These are phyloP conservation scores for Campaea margaritaria DNA, from an alignment of 2,888 invertebrate genomes.

Conservation along the genomic window DNA sequence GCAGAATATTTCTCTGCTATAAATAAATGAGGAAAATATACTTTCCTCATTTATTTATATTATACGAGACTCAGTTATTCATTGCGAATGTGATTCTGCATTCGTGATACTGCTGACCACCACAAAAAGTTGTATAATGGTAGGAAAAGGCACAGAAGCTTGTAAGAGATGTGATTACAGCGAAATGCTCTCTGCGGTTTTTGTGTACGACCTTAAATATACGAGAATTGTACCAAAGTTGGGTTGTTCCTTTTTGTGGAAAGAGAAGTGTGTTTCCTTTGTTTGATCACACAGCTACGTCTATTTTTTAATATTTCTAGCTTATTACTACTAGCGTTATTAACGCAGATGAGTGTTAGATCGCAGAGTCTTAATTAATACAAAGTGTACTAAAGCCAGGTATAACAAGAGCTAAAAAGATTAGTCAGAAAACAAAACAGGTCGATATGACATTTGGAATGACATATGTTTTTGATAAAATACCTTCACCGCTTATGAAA, in stretches of 20 bases:
- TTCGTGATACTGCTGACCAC: conserved; percentile 40
- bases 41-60: conserved; percentile 13
- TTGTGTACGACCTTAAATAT: conserved; percentile 20
- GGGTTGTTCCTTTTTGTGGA: not conserved
- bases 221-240: conserved; percentile 26
- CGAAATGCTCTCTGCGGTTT: conserved; percentile 62
- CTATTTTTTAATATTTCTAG: too few relatives aligned
- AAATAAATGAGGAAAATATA: conserved; percentile 2
- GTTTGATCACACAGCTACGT: too few relatives aligned
- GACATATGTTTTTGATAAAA: too few relatives aligned
- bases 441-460: too few relatives aligned
- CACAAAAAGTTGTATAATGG: conserved; percentile 55
- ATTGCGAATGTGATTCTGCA: conserved; percentile 33
- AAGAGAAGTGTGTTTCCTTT: too few relatives aligned
- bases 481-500: not conserved
- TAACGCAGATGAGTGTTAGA: too few relatives aligned
- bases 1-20: too few relatives aligned
- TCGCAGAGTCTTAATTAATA: too few relatives aligned
- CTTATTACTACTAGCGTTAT: too few relatives aligned
- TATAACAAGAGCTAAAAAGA: too few relatives aligned
- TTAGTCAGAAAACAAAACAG: too few relatives aligned
- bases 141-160: conserved; percentile 53
- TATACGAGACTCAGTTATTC: conserved; percentile 15
- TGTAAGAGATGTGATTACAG: conserved; percentile 50
- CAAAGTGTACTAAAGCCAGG: too few relatives aligned